A percentile compares a stretch with the other conserved stretches of the same genome.
Conservation (phyloP, 1,140 invertebrate genomes). For the Caerostris extrusa region DNA sequence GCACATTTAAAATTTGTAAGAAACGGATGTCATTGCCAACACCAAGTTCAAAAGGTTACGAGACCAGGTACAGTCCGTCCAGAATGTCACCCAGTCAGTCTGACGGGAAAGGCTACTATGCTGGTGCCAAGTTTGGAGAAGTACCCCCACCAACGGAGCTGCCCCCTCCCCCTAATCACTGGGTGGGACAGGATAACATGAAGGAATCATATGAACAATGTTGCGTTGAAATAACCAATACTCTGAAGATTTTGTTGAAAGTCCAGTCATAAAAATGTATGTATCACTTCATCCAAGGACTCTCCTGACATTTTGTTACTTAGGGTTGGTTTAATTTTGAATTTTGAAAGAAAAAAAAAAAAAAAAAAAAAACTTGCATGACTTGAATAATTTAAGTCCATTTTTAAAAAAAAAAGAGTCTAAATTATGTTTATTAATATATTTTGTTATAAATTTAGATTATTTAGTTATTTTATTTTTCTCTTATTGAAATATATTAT, state of each 20-base stretch:
- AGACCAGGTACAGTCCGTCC: slow-evolving; percentile 68
- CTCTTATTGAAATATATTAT: no score
- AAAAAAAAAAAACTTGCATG: neutral
- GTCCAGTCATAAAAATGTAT: slow-evolving; percentile 68
- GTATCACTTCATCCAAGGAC: slow-evolving; percentile 59
- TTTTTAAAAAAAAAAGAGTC: no score
- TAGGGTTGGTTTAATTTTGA: slow-evolving; percentile 41
- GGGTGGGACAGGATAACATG: slow-evolving; percentile 24
- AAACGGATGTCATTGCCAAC: slow-evolving; percentile 27
- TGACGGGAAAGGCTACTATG: slow-evolving; percentile 53
- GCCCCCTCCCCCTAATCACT: slow-evolving; percentile 68
- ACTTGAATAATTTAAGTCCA: neutral
- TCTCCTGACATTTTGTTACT: slow-evolving; percentile 14
- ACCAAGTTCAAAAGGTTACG: slow-evolving; percentile 57
- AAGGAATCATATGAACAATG: slow-evolving; percentile 12
- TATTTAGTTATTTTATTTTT: no score
- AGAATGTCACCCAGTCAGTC: slow-evolving; percentile 69
- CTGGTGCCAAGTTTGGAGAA: slow-evolving; percentile 73
- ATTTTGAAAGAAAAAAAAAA: neutral
- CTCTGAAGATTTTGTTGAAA: slow-evolving; percentile 64
- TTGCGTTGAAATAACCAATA: slow-evolving; percentile 69
- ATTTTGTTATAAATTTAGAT: no score
- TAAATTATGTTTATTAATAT: no score
- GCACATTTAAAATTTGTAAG: neutral
- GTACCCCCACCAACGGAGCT: slow-evolving; percentile 65